Evolutionary conservation across 2,113 vertebrate genomes (phyloP), one percentile per base, ranked within the genome.

Genomic region (Serilophus lunatus): DNA sequence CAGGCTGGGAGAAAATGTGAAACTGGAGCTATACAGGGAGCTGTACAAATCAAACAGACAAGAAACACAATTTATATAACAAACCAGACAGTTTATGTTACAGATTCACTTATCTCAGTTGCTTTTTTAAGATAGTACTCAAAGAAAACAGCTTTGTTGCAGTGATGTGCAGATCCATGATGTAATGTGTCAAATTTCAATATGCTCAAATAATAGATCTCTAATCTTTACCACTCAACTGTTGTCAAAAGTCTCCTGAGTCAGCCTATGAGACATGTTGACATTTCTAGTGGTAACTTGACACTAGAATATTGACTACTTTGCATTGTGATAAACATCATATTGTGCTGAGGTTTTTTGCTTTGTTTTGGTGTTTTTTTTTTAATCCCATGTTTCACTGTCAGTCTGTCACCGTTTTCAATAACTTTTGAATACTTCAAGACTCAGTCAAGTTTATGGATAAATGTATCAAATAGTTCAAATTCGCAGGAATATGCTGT

Each of bases 161-260:
- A 81, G 77, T 40, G 65, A 82, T 57, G 31, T 79, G 49, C 57
- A 79, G 44, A 71, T 50, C 65, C 12, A 18, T 92, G 88, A 82
- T 18, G 63, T 57, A 95, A 93, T 69, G 40, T 38, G n/a, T 80
- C 71, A 63, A 88, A 80, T 83, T 76, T 88, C 82, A 88, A 70
- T 88, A 77, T 47, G 61, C 38, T 90, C 45, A 74, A 64, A 87
- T 60, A 94, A 90, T 88, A 87, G 74, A 94, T 57, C 93, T 77
- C 66, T 76, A 76, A 76, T 92, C 61, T 69, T 90, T 90, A 69
- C 28, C 1, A 12, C 50, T 86, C 79, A 70, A 0, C 49, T 86
- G 54, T 64, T 17, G 57, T 72, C 18, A 69, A 90, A 91, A 88
- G 90, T 65, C 23, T 86, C 59, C 50, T 88, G 68, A 94, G 61